A percentile compares a stretch with the other conserved stretches of the same genome.
Evolutionary conservation across 2,797 vertebrate species (phyloP).

Genomic region (Amblyopsis hoosieri): DNA sequence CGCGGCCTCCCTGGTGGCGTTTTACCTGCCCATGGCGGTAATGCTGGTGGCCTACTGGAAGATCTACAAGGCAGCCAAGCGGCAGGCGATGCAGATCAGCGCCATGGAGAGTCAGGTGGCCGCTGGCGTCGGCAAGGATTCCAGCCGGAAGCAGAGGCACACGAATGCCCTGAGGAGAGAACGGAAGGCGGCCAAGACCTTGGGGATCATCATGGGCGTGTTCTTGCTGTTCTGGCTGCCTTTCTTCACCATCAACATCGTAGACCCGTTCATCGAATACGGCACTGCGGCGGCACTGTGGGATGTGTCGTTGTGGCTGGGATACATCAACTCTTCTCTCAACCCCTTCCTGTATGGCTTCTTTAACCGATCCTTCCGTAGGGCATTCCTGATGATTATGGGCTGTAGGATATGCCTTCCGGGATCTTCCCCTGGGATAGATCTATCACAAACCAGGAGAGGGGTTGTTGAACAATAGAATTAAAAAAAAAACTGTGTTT

Average conservation of each 20-base stretch:
- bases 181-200: constrained; percentile 80
- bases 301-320: constrained; percentile 83
- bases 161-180: constrained; percentile 75
- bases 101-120: constrained; percentile 81
- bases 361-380: constrained; percentile 81
- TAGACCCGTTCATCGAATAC: constrained; percentile 81
- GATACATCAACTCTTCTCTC: constrained; percentile 83
- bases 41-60: constrained; percentile 84
- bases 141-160: constrained; percentile 76
- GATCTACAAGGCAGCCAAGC: constrained; percentile 81
- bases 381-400: constrained; percentile 81
- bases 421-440: constrained; percentile 69
- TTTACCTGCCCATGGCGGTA: constrained; percentile 79
- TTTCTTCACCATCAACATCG: constrained; percentile 81
- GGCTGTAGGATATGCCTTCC: constrained; percentile 77
- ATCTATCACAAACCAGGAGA: constrained; percentile 76
- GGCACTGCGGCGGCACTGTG: constrained; percentile 71
- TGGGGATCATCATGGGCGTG: constrained; percentile 83
- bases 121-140: constrained; percentile 69
- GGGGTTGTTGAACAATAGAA: constrained; percentile 58
- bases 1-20: constrained; percentile 79
- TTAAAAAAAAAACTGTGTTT: neutral
- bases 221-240: constrained; percentile 84
- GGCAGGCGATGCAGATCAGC: constrained; percentile 80
- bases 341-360: constrained; percentile 83